Evolutionary conservation across 2,888 invertebrate genomes (phyloP).

Genomic region (Chouioia cunea): DNA sequence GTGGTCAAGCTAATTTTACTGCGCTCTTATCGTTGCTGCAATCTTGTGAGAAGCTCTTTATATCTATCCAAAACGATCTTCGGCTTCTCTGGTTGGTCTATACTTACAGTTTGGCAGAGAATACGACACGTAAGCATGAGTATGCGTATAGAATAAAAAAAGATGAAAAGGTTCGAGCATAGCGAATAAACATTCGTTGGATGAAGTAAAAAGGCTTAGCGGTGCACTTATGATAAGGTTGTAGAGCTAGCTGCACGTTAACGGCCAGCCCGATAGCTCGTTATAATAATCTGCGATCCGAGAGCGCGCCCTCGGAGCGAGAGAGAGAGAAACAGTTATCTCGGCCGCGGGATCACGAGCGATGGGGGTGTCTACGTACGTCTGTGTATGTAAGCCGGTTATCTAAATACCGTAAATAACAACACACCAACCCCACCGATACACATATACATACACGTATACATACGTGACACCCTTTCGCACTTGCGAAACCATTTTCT

Average conservation of each 20-base stretch:
- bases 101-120: not conserved
- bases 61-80: slow-evolving; percentile 3
- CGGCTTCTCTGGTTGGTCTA: too few species aligned
- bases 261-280: slow-evolving; percentile 54
- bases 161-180: not conserved
- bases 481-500: not conserved
- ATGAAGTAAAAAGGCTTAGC: slow-evolving; percentile 26
- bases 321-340: slow-evolving; percentile 60
- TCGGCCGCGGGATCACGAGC: slow-evolving; percentile 63
- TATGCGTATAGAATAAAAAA: too few species aligned
- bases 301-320: slow-evolving; percentile 46
- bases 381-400: slow-evolving; percentile 65
- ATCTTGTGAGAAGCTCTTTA: slow-evolving; percentile 29
- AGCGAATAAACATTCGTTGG: slow-evolving; percentile 17
- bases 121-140: too few species aligned
- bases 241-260: slow-evolving; percentile 52
- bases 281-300: slow-evolving; percentile 65
- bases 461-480: slow-evolving; percentile 17
- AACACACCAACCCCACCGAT: slow-evolving; percentile 51
- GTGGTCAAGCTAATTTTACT: slow-evolving; percentile 35
- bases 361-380: slow-evolving; percentile 59
- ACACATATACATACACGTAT: not conserved
- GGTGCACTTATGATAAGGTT: slow-evolving; percentile 62
- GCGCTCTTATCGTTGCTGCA: slow-evolving; percentile 11
- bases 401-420: slow-evolving; percentile 69